Evolutionary conservation across 2,888 invertebrate genomes (phyloP).

Genomic region (Lasius platythorax): DNA sequence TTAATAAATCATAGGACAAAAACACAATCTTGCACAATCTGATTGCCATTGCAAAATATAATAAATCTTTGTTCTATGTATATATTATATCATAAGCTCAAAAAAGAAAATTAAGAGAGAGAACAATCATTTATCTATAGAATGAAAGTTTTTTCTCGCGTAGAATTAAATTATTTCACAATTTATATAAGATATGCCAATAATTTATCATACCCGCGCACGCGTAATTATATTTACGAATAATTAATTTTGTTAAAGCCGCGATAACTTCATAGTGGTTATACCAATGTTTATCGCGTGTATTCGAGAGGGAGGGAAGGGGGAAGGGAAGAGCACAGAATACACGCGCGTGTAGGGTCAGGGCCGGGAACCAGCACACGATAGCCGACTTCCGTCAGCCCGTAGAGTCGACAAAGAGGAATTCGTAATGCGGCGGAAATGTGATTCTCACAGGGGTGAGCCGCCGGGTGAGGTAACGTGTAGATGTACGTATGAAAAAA

Average conservation of each 20-base stretch:
- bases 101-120: background rate
- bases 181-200: background rate
- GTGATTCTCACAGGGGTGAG: slow-evolving; percentile 72
- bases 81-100: background rate
- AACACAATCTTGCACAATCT: background rate
- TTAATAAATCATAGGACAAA: slow-evolving; percentile 16
- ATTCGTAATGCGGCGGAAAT: slow-evolving; percentile 76
- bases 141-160: background rate
- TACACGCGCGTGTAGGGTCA: slow-evolving; percentile 69
- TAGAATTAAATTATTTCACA: background rate
- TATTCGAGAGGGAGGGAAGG: background rate
- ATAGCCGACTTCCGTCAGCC: slow-evolving; percentile 76
- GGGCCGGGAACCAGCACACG: slow-evolving; percentile 67
- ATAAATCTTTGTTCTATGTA: background rate
- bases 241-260: slow-evolving; percentile 10
- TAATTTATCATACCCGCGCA: background rate
- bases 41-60: background rate
- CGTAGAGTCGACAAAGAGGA: slow-evolving; percentile 74
- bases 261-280: slow-evolving; percentile 30
- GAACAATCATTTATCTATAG: background rate
- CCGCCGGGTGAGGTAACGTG: slow-evolving; percentile 54
- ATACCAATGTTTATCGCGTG: slow-evolving; percentile 42
- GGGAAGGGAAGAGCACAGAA: background rate
- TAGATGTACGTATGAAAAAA: slow-evolving; percentile 52
- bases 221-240: background rate